phyloP scores from a whole-genome alignment of 2,797 vertebrate genomes.

The Channallabes apus region DNA sequence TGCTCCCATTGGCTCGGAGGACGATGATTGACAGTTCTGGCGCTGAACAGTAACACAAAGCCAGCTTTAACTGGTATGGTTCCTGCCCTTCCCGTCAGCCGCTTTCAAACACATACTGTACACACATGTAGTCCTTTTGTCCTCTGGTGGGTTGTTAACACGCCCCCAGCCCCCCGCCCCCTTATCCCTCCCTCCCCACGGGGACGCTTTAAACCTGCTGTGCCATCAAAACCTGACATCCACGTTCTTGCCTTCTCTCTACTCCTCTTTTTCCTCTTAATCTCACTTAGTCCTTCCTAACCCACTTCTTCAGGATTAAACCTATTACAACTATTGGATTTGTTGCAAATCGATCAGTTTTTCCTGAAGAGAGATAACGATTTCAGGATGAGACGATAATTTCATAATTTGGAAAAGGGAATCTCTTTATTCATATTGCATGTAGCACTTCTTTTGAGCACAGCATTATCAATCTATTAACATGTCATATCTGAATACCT shows the following conservation, averaged over 20 bases:
- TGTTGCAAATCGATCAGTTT: constrained; percentile 59
- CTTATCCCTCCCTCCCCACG: constrained; percentile 56
- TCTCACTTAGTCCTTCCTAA: constrained; percentile 72
- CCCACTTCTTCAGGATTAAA: constrained; percentile 65
- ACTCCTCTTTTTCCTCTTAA: constrained; percentile 56
- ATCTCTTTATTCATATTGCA: neutral
- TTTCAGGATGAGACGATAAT: constrained; percentile 34
- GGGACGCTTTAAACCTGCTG: constrained; percentile 74
- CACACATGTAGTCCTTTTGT: constrained; percentile 70
- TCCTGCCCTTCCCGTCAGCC: constrained; percentile 38
- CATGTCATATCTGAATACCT: neutral
- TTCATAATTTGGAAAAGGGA: constrained; percentile 59
- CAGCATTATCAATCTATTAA: neutral
- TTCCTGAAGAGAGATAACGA: constrained; percentile 12
- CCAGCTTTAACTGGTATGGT: constrained; percentile 59
- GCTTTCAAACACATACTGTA: constrained; percentile 58
- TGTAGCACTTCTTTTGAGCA: neutral
- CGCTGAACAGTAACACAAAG: constrained; percentile 65
- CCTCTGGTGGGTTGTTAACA: constrained; percentile 68
- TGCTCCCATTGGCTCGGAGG: constrained; percentile 60
- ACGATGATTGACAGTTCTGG: constrained; percentile 66
- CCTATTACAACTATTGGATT: constrained; percentile 69
- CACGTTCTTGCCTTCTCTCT: constrained; percentile 30
- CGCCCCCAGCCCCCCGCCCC: constrained; percentile 61
- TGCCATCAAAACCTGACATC: constrained; percentile 75